Evolutionary conservation across 2,797 vertebrate species (phyloP).

Genomic region (Anas acuta): DNA sequence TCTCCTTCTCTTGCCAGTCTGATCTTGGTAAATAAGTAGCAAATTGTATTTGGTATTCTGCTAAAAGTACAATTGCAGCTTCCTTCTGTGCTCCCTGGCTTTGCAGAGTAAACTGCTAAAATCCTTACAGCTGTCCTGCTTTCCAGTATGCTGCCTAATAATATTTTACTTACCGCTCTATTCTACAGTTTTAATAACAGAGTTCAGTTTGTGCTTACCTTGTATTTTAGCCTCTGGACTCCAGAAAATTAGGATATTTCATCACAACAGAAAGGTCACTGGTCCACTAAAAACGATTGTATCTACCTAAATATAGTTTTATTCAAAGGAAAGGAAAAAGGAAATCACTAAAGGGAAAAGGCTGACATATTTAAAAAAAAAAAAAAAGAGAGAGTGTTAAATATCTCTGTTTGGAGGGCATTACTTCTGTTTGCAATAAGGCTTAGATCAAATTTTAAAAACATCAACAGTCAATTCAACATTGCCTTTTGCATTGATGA

Average conservation of each 20-base stretch:
- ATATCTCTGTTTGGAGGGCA: not conserved
- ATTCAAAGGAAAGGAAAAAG: not conserved
- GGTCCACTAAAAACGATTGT: not conserved
- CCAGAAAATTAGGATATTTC: not conserved
- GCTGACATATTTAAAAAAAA: not conserved
- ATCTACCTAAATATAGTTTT: not conserved
- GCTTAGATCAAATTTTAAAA: not conserved
- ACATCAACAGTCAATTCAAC: not conserved
- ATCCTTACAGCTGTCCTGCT: not conserved
- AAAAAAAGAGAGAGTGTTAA: not conserved
- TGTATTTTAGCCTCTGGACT: not conserved
- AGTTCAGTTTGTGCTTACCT: not conserved
- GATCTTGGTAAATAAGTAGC: not conserved
- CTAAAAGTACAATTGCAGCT: not conserved
- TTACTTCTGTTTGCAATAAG: not conserved
- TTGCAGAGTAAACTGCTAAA: conserved; percentile 2
- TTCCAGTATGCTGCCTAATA: not conserved
- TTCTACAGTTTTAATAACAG: not conserved
- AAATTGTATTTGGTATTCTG: not conserved
- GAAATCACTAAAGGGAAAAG: not conserved
- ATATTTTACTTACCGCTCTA: not conserved
- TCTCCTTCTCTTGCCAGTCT: not conserved
- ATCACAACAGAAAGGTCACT: not conserved
- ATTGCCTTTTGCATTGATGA: not conserved
- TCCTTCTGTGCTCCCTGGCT: not conserved